A percentile compares a stretch with the other conserved stretches of the same genome.
Conservation (phyloP, 1,140 invertebrate species). For the Bombus waltoni region DNA sequence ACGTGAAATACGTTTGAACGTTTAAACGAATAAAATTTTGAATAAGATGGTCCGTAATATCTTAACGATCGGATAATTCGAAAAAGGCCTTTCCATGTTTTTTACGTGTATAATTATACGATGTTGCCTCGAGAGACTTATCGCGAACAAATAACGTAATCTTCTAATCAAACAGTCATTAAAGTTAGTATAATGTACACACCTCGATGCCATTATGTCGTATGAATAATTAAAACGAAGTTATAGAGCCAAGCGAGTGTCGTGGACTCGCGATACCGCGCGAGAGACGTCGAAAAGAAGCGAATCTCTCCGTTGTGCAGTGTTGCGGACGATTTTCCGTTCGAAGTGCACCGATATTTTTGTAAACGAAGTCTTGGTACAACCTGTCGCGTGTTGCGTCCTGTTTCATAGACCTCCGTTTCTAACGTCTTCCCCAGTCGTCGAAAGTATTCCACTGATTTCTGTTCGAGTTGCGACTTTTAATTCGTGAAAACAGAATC, state of each 20-base stretch:
- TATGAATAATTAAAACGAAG: slow-evolving; percentile 25
- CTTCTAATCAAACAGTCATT: slow-evolving; percentile 41
- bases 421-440: slow-evolving; percentile 60
- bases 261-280: slow-evolving; percentile 12
- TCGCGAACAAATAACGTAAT: neutral
- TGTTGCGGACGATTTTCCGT: slow-evolving; percentile 21
- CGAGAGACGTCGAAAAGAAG: slow-evolving; percentile 8
- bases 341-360: slow-evolving; percentile 49
- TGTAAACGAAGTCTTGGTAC: slow-evolving; percentile 26
- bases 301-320: neutral
- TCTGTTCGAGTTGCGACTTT: neutral
- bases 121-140: neutral
- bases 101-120: neutral
- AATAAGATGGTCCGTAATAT: too few relatives aligned
- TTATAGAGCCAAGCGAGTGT: slow-evolving; percentile 18
- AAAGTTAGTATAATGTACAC: slow-evolving; percentile 35
- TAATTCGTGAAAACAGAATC: slow-evolving; percentile 1
- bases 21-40: too few relatives aligned
- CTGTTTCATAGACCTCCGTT: slow-evolving; percentile 41
- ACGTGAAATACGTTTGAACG: too few relatives aligned
- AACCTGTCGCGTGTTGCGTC: slow-evolving; percentile 22
- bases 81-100: too few relatives aligned
- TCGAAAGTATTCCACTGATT: slow-evolving; percentile 46
- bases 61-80: too few relatives aligned
- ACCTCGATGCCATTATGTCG: slow-evolving; percentile 2